Evolutionary conservation across 2,888 invertebrate species (phyloP).

Genomic region (Hypena proboscidalis): DNA sequence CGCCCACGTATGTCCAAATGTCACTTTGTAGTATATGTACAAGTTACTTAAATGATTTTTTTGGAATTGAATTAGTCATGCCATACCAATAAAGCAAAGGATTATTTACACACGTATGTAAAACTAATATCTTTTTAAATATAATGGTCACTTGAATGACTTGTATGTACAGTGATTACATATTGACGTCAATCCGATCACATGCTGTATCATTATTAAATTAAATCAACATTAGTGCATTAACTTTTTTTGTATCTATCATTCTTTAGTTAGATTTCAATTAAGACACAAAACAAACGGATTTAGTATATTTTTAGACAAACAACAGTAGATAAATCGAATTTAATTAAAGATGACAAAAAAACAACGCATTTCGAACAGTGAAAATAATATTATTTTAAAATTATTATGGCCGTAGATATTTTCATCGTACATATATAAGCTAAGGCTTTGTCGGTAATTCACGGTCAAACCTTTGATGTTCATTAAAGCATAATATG

Average conservation of each 20-base stretch:
- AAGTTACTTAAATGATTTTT: slow-evolving; percentile 7
- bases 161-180: slow-evolving; percentile 9
- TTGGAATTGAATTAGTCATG: neutral
- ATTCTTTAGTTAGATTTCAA: neutral
- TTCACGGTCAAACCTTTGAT: too few relatives aligned
- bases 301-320: neutral
- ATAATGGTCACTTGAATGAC: slow-evolving; percentile 34
- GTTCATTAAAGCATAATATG: too few relatives aligned
- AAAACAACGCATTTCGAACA: slow-evolving; percentile 8
- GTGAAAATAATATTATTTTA: neutral
- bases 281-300: neutral
- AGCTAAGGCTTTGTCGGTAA: too few relatives aligned
- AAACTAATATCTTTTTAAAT: slow-evolving; percentile 17
- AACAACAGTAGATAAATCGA: too few relatives aligned
- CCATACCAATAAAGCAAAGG: neutral
- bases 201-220: slow-evolving; percentile 9
- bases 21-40: slow-evolving; percentile 15
- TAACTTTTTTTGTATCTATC: slow-evolving; percentile 12
- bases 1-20: slow-evolving; percentile 19
- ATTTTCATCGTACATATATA: too few relatives aligned
- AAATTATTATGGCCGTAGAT: slow-evolving; percentile 3
- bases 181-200: slow-evolving; percentile 32
- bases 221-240: slow-evolving; percentile 8
- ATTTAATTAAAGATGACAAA: too few relatives aligned
- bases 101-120: slow-evolving; percentile 16